Percentiles rank a stretch among this genome's conserved stretches.
phyloP scores from a whole-genome alignment of 2,888 invertebrate genomes.

The Agrenia bidenticulata region DNA sequence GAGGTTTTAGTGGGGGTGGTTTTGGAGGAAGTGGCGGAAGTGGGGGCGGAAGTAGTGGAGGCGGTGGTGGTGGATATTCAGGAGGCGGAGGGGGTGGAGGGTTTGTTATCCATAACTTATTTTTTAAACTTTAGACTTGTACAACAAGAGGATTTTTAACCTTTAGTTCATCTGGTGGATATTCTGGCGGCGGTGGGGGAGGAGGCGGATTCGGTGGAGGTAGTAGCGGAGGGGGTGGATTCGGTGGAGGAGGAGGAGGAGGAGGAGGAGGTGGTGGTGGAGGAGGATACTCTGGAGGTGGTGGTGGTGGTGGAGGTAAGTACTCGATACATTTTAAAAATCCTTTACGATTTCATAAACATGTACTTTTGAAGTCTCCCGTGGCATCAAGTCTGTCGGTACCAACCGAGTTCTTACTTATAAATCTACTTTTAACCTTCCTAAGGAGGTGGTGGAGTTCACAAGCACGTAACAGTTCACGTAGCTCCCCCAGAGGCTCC shows the following conservation, averaged over 20 bases:
- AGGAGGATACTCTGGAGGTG: conserved; percentile 13
- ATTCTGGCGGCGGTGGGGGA: conserved; percentile 11
- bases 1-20: conserved; percentile 36
- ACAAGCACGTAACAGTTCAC: conserved; percentile 40
- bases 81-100: conserved; percentile 2
- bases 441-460: conserved; percentile 16
- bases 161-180: conserved; percentile 12
- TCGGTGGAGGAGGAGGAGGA: conserved; percentile 7
- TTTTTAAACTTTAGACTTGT: not conserved
- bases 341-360: not conserved
- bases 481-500: conserved; percentile 34
- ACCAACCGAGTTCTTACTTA: too few species aligned
- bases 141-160: not conserved
- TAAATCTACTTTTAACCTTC: too few species aligned
- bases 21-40: conserved; percentile 27
- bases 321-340: not conserved
- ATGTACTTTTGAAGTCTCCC: not conserved
- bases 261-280: conserved; percentile 15
- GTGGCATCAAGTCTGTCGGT: too few species aligned
- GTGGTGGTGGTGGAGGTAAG: conserved; percentile 12
- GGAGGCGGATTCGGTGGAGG: conserved; percentile 10
- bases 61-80: conserved; percentile 15
- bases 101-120: not conserved
- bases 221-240: conserved; percentile 8
- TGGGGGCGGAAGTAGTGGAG: conserved; percentile 18